These are phyloP conservation scores for Drosophila rufa DNA, from an alignment of 1,140 invertebrate species.

Conservation along the genomic window DNA sequence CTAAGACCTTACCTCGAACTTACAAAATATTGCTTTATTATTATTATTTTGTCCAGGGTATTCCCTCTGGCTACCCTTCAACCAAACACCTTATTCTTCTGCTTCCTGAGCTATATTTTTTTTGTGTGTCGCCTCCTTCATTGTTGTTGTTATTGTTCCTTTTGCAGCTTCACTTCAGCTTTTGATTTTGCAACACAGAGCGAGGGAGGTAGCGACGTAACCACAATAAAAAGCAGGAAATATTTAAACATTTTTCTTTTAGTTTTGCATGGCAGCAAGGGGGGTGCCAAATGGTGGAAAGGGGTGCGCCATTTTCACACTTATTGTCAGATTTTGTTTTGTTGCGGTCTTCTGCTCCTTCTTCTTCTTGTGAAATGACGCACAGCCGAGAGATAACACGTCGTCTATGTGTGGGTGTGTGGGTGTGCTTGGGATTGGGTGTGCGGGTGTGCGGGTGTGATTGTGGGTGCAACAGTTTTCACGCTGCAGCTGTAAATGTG, in stretches of 20 bases:
- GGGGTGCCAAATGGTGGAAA: conserved; percentile 21
- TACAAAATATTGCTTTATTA: too few species aligned
- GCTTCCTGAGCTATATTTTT: conserved; percentile 29
- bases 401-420: conserved; percentile 34
- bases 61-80: background rate
- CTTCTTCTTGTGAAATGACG: conserved; percentile 75
- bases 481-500: conserved; percentile 63
- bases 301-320: conserved; percentile 71
- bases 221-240: conserved; percentile 85
- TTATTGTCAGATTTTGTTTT: conserved; percentile 84
- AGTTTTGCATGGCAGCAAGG: conserved; percentile 67
- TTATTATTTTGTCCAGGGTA: background rate
- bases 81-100: conserved; percentile 10
- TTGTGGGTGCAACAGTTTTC: conserved; percentile 65
- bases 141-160: conserved; percentile 32
- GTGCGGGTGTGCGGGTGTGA: too few species aligned
- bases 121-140: conserved; percentile 27
- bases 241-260: conserved; percentile 85
- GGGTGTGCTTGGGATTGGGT: background rate
- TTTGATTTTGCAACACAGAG: conserved; percentile 49
- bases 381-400: conserved; percentile 79
- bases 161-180: conserved; percentile 33
- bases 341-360: conserved; percentile 44
- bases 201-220: conserved; percentile 16
- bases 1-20: too few species aligned